These are phyloP conservation scores for Euspilapteryx auroguttella DNA, from an alignment of 2,888 invertebrate genomes.

Conservation along the genomic window DNA sequence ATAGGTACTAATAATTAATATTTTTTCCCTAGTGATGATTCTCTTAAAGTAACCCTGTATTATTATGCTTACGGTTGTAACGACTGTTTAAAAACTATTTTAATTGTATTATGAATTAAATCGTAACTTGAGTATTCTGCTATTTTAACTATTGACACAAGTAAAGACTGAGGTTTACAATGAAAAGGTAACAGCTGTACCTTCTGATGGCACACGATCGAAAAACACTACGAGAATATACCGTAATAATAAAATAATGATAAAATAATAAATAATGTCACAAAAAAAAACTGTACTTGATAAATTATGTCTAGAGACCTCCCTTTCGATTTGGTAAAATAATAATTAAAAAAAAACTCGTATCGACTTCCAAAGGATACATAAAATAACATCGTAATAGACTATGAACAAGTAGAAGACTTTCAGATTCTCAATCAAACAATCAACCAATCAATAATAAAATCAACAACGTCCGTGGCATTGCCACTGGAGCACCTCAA, in stretches of 20 bases:
- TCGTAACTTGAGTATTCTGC: conserved; percentile 55
- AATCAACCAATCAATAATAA: too few species aligned
- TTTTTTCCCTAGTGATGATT: too few species aligned
- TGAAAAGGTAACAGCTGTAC: conserved; percentile 41
- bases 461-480: too few species aligned
- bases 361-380: too few species aligned
- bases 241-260: too few species aligned
- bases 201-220: conserved; percentile 46
- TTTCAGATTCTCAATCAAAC: too few species aligned
- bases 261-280: conserved; percentile 33
- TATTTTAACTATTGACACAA: conserved; percentile 34
- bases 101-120: conserved; percentile 38
- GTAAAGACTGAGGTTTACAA: conserved; percentile 42
- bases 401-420: too few species aligned
- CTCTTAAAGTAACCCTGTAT: conserved; percentile 50
- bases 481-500: not conserved
- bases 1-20: too few species aligned
- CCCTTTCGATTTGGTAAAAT: too few species aligned
- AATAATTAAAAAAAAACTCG: conserved; percentile 16
- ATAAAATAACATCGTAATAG: too few species aligned
- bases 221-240: conserved; percentile 38
- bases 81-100: conserved; percentile 32
- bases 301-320: too few species aligned
- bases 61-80: conserved; percentile 54
- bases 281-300: conserved; percentile 50